phyloP scores from a whole-genome alignment of 2,888 invertebrate genomes.

The Laothoe populi region DNA sequence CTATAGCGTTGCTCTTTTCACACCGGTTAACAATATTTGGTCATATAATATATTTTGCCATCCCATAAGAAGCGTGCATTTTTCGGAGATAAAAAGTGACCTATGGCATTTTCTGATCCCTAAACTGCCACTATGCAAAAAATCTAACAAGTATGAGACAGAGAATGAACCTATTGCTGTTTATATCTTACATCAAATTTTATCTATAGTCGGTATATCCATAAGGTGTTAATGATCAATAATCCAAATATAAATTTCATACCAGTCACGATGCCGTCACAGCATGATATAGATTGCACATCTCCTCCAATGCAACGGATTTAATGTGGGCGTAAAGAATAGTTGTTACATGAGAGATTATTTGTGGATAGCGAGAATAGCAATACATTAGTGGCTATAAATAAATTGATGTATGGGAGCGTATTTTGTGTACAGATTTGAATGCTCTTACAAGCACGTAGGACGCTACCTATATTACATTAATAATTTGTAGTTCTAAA shows the following conservation, averaged over 20 bases:
- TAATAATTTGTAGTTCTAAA: too few species aligned
- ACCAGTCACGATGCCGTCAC: slow-evolving; percentile 1
- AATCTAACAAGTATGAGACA: too few species aligned
- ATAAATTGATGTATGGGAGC: slow-evolving; percentile 37
- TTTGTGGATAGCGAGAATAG: slow-evolving; percentile 42
- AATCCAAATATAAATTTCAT: not conserved
- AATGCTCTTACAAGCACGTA: slow-evolving; percentile 2
- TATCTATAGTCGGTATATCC: too few species aligned
- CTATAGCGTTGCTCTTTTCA: too few species aligned
- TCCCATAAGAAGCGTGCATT: too few species aligned
- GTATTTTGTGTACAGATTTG: slow-evolving; percentile 13
- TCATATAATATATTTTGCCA: too few species aligned
- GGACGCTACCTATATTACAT: not conserved
- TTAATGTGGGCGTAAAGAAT: slow-evolving; percentile 37
- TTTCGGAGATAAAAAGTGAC: too few species aligned
- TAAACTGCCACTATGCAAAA: too few species aligned
- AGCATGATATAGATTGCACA: slow-evolving; percentile 6
- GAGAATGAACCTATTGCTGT: too few species aligned
- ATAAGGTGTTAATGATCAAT: not conserved
- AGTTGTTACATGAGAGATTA: slow-evolving; percentile 51
- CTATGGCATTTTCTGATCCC: too few species aligned
- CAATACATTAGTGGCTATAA: slow-evolving; percentile 47
- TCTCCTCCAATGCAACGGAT: slow-evolving; percentile 18
- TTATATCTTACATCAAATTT: too few species aligned
- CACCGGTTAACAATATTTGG: too few species aligned